Percentiles rank a stretch among this genome's conserved stretches.
phyloP scores from a whole-genome alignment of 1,140 invertebrate species.

The Scaptomyza graminum region DNA sequence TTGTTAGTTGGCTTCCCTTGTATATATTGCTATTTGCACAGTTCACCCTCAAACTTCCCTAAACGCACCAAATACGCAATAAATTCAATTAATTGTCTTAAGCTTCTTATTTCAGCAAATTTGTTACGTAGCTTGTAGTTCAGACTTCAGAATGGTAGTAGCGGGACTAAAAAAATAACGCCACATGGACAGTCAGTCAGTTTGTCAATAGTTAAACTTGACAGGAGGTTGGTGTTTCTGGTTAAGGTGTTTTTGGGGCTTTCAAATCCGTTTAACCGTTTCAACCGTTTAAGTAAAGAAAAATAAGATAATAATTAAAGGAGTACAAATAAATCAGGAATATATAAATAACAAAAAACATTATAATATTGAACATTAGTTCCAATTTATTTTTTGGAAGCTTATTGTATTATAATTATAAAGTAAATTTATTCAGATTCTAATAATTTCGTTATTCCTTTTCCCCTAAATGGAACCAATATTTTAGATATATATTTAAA shows the following conservation, averaged over 20 bases:
- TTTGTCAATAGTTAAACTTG: slow-evolving; percentile 4
- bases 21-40: slow-evolving; percentile 35
- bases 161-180: background rate
- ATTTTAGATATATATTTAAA: background rate
- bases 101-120: slow-evolving; percentile 61
- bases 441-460: too few species aligned
- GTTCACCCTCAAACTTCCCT: slow-evolving; percentile 18
- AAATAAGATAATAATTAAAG: too few species aligned
- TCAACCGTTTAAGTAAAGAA: too few species aligned
- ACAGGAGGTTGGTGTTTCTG: background rate
- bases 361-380: too few species aligned
- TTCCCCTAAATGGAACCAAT: too few species aligned
- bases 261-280: too few species aligned
- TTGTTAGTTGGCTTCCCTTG: slow-evolving; percentile 44
- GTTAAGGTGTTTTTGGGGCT: slow-evolving; percentile 32
- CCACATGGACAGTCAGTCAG: background rate
- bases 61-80: slow-evolving; percentile 54
- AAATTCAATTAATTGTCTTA: slow-evolving; percentile 67
- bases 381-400: too few species aligned
- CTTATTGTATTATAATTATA: too few species aligned
- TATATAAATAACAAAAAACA: too few species aligned
- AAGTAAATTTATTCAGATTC: too few species aligned
- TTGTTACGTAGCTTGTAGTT: slow-evolving; percentile 32
- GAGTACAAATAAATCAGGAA: too few species aligned
- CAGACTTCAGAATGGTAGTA: background rate